Evolutionary conservation across 2,113 vertebrate species (phyloP), one percentile per base, ranked within the genome.

Genomic region (Percopsis transmontana): DNA sequence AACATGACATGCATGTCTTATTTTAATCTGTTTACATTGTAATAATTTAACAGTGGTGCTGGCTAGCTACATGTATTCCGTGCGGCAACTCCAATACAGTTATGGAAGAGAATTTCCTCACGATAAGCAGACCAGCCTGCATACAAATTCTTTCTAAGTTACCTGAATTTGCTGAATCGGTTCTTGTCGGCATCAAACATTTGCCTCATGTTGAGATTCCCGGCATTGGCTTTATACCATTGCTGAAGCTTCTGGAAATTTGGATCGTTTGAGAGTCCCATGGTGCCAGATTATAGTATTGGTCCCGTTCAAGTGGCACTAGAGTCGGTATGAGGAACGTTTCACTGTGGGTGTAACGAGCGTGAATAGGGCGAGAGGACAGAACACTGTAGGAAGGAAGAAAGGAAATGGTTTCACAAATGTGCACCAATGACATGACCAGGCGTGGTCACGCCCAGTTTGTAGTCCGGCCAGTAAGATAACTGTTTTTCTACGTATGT

Each of bases 131-230:
- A 33, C 5, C 27, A 33, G 27, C 8, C 27, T 33, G 27, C 27
- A 33, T 33, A 33, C 27, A 33, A 7, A 7, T 13, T 24, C 11
- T 1, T 20, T 80, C 11, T 74, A n/a, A n/a, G n/a, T n/a, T n/a
- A 98, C 96, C 96, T 98, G 91, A 97, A 93, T 48, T 87, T 92
- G 68, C 47, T 82, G 92, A 98, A 98, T 1, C 96, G 84, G 1
- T 93, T 90, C 78, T 79, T 76, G 59, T 98, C 94, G 0, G 70
- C 56, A 0, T 94, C 89, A 68, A 98, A 98, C 83, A 97, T 91
- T 51, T 86, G 66, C 82, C 96, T 91, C 89, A 98, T 91, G 53
- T 91, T 93, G 47, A 98, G 93, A n/a, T 79, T 81, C 3, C 85
- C 62, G 15, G 67, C 77, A 19, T 94, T 83, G 6, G 77, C 77